Base-by-base conservation (phyloP, 2,113 vertebrate species). In the Microcebus murinus region DNA sequence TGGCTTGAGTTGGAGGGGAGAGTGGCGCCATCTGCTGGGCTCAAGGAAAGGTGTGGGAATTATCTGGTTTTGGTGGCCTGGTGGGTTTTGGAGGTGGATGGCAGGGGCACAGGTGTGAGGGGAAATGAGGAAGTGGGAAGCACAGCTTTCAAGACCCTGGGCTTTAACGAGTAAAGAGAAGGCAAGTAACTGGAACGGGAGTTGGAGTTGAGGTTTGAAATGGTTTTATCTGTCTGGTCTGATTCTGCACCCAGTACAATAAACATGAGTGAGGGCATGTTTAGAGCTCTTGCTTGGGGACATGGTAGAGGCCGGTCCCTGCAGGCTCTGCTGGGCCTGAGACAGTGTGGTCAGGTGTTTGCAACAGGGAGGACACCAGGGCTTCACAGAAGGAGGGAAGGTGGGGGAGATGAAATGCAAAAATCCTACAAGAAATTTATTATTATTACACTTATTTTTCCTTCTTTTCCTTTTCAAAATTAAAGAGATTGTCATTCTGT, bases 231-330 rank as follows among this genome's bases (percentile, higher is more conserved):
- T 27, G n/a, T 59, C 29, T 57, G 79, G 4, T 34, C 1, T 14
- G 52, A 55, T 8, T 55, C 59, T 50, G 39, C 3, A 1, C 34
- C 57, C 20, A 4, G 8, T 76, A 39, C n/a, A 10, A 1, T 61
- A 23, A 34, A 70, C 1, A 1, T 0, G 12, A 31, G 18, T 10
- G 4, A 73, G 90, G 48, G 4, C 0, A 6, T 3, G 8, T 25
- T 27, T 21, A 68, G 31, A 71, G 13, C 34, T 48, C 50, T 74
- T 55, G 23, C 18, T 48, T 3, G 1, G 48, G 55, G 15, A 74
- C 0, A 0, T 10, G 0, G 9, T 4, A 13, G 27, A 68, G 10
- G 45, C 10, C 48, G 27, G 14, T 2, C 20, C 42, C 23, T 21
- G 15, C 1, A 8, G 55, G 12, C 39, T 27, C 59, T 11, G 8